These are phyloP conservation scores for Tinea semifulvella DNA, from an alignment of 2,888 invertebrate species.

Conservation along the genomic window DNA sequence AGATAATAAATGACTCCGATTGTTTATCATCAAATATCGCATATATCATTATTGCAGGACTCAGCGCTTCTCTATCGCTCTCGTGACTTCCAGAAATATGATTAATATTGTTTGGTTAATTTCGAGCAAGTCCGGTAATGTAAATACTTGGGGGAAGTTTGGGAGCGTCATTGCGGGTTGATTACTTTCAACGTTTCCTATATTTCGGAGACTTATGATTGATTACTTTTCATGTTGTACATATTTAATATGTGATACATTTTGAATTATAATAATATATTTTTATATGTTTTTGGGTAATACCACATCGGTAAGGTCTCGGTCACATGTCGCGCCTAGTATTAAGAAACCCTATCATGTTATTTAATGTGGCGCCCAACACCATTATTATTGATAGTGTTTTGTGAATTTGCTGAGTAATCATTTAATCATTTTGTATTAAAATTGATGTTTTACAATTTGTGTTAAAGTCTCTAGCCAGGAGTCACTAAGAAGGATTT, in stretches of 20 bases:
- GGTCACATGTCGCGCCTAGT: no score
- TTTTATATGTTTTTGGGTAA: no score
- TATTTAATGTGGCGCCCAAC: no score
- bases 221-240: not conserved
- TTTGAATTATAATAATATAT: no score
- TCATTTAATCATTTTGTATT: no score
- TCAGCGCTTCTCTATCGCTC: conserved; percentile 37
- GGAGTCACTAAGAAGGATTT: no score
- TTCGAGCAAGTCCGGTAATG: conserved; percentile 48
- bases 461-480: no score
- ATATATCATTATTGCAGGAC: conserved; percentile 66
- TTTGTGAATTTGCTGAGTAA: no score
- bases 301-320: no score
- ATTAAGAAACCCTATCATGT: no score
- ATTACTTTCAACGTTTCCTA: conserved; percentile 27
- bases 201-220: not conserved
- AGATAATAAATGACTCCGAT: conserved; percentile 73
- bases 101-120: conserved; percentile 66
- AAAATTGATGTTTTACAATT: no score
- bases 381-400: no score
- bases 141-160: conserved; percentile 54
- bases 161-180: conserved; percentile 47
- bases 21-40: conserved; percentile 70
- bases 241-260: not conserved
- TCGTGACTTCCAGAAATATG: conserved; percentile 44